These are phyloP conservation scores for Podocnemis expansa DNA, from an alignment of 2,113 vertebrate genomes.

Conservation along the genomic window DNA sequence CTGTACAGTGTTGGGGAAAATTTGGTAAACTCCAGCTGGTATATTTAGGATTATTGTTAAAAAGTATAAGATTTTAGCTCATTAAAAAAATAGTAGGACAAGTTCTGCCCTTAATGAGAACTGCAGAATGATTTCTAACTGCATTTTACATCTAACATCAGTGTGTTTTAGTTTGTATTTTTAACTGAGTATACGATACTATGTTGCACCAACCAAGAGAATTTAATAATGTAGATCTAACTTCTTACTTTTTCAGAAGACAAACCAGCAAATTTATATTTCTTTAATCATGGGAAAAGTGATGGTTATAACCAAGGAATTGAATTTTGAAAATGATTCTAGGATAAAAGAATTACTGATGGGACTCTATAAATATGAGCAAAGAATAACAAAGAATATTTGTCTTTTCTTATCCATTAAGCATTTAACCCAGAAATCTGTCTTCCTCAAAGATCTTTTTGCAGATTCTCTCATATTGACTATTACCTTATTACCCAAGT, in stretches of 20 bases:
- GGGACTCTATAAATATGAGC: constrained; percentile 73
- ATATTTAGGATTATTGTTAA: neutral
- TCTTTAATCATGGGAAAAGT: constrained; percentile 73
- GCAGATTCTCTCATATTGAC: neutral
- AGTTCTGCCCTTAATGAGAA: neutral
- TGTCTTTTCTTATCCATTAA: constrained; percentile 72
- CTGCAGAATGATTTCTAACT: neutral
- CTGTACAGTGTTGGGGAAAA: neutral
- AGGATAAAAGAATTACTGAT: constrained; percentile 66
- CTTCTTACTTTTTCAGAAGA: constrained; percentile 55
- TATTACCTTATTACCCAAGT: neutral
- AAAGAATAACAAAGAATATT: constrained; percentile 74
- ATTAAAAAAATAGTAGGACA: neutral
- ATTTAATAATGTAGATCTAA: constrained; percentile 53
- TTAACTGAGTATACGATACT: constrained; percentile 38
- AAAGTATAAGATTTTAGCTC: neutral
- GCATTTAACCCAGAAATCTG: constrained; percentile 64
- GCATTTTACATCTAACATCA: neutral
- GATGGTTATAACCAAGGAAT: constrained; percentile 64
- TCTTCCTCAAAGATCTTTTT: constrained; percentile 40
- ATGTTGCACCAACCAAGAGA: constrained; percentile 43
- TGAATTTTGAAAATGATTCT: constrained; percentile 66
- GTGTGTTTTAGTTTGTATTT: neutral
- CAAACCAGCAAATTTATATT: constrained; percentile 69
- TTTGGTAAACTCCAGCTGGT: neutral